Base-by-base conservation (phyloP, 1,140 invertebrate species). In the Macrosteles quadrilineatus region DNA sequence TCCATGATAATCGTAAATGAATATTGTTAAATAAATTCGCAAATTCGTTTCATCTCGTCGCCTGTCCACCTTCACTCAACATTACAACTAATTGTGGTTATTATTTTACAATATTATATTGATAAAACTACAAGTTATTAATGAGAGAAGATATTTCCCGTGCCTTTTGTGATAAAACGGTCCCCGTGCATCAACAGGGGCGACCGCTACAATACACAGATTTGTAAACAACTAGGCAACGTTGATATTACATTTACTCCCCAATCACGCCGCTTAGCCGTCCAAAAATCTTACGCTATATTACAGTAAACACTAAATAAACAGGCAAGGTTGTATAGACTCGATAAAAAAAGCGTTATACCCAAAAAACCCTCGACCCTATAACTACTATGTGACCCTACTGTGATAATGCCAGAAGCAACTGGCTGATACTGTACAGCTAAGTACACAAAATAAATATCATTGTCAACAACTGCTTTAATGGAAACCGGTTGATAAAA, bases 371-470 rank as follows among this genome's bases (percentile, higher is more conserved):
- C 55, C 55, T 27, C 27, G 55, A 27, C 55, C 55, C 55, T 59
- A 59, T 59, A 59, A 59, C 55, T 59, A 59, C 55, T 59, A 59
- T 59, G 55, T 59, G 55, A 27, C 12, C n/a, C 25, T 29, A 59
- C 25, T 14, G 47, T 50, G 47, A n/a, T n/a, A 3, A 4, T n/a
- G 12, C 25, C 27, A 4, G 47, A 50, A 4, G 3, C n/a, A n/a
- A n/a, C 6, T 6, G 12, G 23, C 27, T n/a, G 12, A 30, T 59
- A 59, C 55, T 59, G 55, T 59, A 59, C 55, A 59, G 55, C 55
- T 59, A 59, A 59, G 55, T 59, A 59, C 55, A 59, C 55, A 59
- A 59, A 59, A 59, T 59, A 59, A 59, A 27, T 59, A 59, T 59
- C 55, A 59, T 59, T 30, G 55, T 59, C 55, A 59, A 59, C 55